A percentile compares a stretch with the other conserved stretches of the same genome.
Conservation (phyloP, 2,797 vertebrate genomes). For the Sorex maritimensis region DNA sequence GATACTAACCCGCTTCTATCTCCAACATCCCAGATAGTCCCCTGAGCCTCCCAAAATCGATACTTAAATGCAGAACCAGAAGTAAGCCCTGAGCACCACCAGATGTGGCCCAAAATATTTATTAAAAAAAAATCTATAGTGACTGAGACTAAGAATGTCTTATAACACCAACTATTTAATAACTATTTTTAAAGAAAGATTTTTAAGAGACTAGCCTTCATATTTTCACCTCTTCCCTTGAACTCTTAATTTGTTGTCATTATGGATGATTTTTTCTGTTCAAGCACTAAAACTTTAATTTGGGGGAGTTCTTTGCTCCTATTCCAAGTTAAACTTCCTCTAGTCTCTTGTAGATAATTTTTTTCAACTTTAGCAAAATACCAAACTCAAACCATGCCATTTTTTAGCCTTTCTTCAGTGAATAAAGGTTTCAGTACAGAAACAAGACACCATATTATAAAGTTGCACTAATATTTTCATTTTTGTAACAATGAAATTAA, state of each 20-base stretch:
- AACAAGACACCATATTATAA: constrained; percentile 8
- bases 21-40: too few relatives aligned
- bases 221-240: background rate
- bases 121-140: background rate
- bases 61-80: too few relatives aligned
- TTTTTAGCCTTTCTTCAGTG: constrained; percentile 12
- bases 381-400: background rate
- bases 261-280: background rate
- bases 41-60: too few relatives aligned
- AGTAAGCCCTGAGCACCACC: too few relatives aligned
- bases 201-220: background rate
- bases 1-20: too few relatives aligned
- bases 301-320: background rate
- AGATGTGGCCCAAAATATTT: too few relatives aligned
- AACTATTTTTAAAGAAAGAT: background rate
- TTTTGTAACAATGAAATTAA: background rate
- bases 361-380: constrained; percentile 58
- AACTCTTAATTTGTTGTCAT: background rate
- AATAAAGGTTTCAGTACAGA: constrained; percentile 10
- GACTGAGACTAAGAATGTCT: constrained; percentile 2
- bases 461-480: background rate
- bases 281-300: background rate
- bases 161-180: background rate
- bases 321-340: constrained; percentile 27
- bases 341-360: constrained; percentile 10